Evolutionary conservation across 2,888 invertebrate genomes (phyloP).

Genomic region (Petrophora chlorosata): DNA sequence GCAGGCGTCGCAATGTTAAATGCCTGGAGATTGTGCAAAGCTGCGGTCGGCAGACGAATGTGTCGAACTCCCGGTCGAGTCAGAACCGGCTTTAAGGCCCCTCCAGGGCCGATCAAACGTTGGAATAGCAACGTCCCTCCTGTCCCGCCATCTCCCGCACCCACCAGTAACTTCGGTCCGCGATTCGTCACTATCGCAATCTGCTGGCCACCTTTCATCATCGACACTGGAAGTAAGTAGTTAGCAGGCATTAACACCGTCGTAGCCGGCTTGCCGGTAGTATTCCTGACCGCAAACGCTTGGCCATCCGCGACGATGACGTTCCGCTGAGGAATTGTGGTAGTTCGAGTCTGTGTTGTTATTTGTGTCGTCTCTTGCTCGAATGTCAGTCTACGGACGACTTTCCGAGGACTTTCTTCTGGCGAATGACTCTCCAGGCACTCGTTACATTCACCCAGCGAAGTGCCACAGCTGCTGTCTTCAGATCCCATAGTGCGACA

Average conservation of each 20-base stretch:
- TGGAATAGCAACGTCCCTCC: slow-evolving; percentile 87
- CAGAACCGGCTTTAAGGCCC: slow-evolving; percentile 80
- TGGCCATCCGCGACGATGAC: slow-evolving; percentile 86
- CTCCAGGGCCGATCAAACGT: slow-evolving; percentile 86
- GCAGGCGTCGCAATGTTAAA: slow-evolving; percentile 63
- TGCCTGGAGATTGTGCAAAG: slow-evolving; percentile 73
- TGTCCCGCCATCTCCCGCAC: slow-evolving; percentile 73
- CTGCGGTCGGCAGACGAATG: slow-evolving; percentile 72
- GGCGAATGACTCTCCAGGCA: slow-evolving; percentile 82
- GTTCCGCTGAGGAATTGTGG: slow-evolving; percentile 80
- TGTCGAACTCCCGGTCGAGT: slow-evolving; percentile 83
- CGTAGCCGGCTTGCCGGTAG: slow-evolving; percentile 85
- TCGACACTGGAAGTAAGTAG: slow-evolving; percentile 88
- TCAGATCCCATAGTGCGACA: slow-evolving; percentile 89
- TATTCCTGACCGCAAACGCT: slow-evolving; percentile 85
- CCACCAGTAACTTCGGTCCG: slow-evolving; percentile 81
- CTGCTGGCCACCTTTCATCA: slow-evolving; percentile 88
- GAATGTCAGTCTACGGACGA: slow-evolving; percentile 71
- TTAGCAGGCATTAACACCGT: slow-evolving; percentile 88
- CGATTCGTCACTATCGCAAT: slow-evolving; percentile 89
- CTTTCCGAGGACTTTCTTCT: slow-evolving; percentile 80
- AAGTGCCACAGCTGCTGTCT: slow-evolving; percentile 89
- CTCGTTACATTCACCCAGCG: slow-evolving; percentile 79
- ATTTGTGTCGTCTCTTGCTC: slow-evolving; percentile 66
- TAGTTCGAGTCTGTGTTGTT: slow-evolving; percentile 53